These are phyloP conservation scores for Endomychus coccineus DNA, from an alignment of 2,888 invertebrate genomes.

Conservation along the genomic window DNA sequence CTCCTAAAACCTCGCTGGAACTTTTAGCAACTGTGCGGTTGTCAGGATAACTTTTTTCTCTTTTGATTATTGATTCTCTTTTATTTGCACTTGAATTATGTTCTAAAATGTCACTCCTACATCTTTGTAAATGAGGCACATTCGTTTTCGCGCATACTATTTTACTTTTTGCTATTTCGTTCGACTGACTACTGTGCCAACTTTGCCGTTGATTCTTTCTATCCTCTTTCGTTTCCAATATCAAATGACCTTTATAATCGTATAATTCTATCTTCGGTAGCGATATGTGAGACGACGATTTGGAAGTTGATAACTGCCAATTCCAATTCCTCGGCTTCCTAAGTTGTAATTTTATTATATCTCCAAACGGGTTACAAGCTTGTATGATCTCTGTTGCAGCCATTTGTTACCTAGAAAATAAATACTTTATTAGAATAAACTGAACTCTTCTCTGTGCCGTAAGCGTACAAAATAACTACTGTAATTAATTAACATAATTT, in stretches of 20 bases:
- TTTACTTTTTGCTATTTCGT: conserved; percentile 16
- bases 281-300: conserved; percentile 52
- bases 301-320: conserved; percentile 58
- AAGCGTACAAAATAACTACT: too few species aligned
- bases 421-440: too few species aligned
- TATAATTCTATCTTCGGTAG: conserved; percentile 57
- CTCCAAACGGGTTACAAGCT: conserved; percentile 28
- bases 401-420: not conserved
- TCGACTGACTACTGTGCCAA: conserved; percentile 31
- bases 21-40: too few species aligned
- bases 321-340: conserved; percentile 55
- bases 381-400: not conserved
- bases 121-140: conserved; percentile 23
- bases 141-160: conserved; percentile 10
- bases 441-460: too few species aligned
- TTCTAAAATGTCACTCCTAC: conserved; percentile 26
- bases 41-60: not conserved
- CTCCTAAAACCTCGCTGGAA: too few species aligned
- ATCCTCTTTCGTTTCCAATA: conserved; percentile 54
- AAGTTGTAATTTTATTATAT: conserved; percentile 55
- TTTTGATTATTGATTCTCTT: conserved; percentile 4
- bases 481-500: too few species aligned
- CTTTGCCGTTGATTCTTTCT: conserved; percentile 43
- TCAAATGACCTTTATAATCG: conserved; percentile 54
- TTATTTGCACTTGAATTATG: conserved; percentile 11